phyloP scores from a whole-genome alignment of 2,888 invertebrate genomes.

The Marasmarcha lunaedactyla region DNA sequence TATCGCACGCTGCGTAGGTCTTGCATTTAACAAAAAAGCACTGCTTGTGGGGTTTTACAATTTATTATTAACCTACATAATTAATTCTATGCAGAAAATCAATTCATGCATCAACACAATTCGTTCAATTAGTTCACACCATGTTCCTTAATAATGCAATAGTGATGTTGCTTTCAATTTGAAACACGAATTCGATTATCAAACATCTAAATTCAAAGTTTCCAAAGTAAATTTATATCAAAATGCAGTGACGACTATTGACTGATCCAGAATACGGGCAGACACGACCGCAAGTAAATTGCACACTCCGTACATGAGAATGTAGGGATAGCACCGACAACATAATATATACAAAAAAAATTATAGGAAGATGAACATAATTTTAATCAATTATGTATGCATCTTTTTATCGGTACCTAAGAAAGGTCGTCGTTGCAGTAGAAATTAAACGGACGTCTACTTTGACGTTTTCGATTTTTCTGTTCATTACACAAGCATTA shows the following conservation, averaged over 20 bases:
- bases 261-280: neutral
- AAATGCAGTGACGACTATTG: constrained; percentile 15
- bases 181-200: constrained; percentile 33
- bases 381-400: too few relatives aligned
- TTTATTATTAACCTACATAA: too few relatives aligned
- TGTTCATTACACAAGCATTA: too few relatives aligned
- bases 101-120: too few relatives aligned
- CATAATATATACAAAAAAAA: neutral
- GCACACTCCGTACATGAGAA: constrained; percentile 12
- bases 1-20: constrained; percentile 45
- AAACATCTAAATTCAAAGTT: constrained; percentile 36
- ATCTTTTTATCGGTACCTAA: too few relatives aligned
- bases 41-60: neutral
- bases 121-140: too few relatives aligned
- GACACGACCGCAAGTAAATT: constrained; percentile 28
- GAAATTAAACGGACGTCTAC: too few relatives aligned
- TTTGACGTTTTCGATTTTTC: too few relatives aligned
- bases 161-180: constrained; percentile 12
- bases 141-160: too few relatives aligned
- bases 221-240: constrained; percentile 24
- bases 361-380: too few relatives aligned
- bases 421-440: too few relatives aligned
- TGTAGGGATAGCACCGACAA: neutral
- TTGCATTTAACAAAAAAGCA: constrained; percentile 27
- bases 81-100: too few relatives aligned